Percentiles rank a stretch among this genome's conserved stretches.
phyloP scores from a whole-genome alignment of 2,113 vertebrate species.

The Dasyurus viverrinus region DNA sequence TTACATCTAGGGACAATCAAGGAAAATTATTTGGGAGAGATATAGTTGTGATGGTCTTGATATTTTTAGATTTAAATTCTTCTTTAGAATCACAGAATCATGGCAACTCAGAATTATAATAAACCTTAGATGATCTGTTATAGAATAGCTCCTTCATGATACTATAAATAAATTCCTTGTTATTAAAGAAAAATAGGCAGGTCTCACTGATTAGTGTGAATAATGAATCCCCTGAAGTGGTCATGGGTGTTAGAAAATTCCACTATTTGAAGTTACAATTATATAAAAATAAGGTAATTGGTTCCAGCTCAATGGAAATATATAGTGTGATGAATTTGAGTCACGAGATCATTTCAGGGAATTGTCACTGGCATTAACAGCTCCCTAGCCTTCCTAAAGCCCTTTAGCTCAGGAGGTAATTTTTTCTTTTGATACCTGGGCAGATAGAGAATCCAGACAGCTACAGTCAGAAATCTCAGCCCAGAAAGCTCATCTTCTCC shows the following conservation, averaged over 20 bases:
- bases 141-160: background rate
- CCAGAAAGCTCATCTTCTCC: background rate
- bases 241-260: background rate
- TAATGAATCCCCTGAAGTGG: background rate
- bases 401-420: background rate
- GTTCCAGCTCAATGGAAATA: background rate
- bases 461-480: background rate
- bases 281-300: background rate
- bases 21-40: background rate
- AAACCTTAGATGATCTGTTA: background rate
- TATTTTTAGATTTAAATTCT: background rate
- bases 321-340: background rate
- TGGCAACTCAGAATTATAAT: background rate
- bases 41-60: background rate
- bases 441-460: background rate
- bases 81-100: background rate
- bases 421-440: background rate
- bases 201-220: background rate
- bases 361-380: background rate
- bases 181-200: background rate
- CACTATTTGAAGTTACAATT: background rate
- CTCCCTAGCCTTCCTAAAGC: background rate
- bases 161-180: background rate
- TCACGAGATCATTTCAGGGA: background rate
- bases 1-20: background rate